Conservation (phyloP, 2,888 invertebrate genomes). For the Scaptomyza caliginosa region DNA sequence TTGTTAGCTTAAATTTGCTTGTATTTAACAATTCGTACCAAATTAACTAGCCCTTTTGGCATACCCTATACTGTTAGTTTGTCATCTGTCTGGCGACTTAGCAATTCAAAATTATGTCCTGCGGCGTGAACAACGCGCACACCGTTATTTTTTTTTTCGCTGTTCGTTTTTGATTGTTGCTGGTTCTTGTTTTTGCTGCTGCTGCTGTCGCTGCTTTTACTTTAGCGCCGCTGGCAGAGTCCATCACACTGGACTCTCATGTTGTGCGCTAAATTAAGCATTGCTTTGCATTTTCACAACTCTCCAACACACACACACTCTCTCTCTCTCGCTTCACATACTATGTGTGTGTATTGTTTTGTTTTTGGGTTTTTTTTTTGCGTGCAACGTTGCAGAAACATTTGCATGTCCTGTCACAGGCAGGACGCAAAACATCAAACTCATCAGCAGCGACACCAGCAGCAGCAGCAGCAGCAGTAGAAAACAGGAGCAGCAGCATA, state of each 20-base stretch:
- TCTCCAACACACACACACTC: too few relatives aligned
- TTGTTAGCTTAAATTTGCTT: too few relatives aligned
- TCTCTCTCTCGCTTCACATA: slow-evolving; percentile 28
- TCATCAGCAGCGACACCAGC: slow-evolving; percentile 71
- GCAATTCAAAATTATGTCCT: slow-evolving; percentile 74
- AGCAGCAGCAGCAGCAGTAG: slow-evolving; percentile 19
- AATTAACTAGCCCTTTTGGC: not conserved
- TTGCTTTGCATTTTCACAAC: slow-evolving; percentile 49
- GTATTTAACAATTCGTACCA: not conserved
- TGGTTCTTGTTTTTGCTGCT: slow-evolving; percentile 12
- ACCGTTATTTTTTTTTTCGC: not conserved
- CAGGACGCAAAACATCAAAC: slow-evolving; percentile 77
- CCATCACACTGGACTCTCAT: slow-evolving; percentile 56
- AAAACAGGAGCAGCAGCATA: not conserved
- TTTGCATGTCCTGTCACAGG: slow-evolving; percentile 78
- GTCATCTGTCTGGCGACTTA: slow-evolving; percentile 33
- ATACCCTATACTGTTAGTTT: slow-evolving; percentile 29
- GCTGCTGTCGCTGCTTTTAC: slow-evolving; percentile 13
- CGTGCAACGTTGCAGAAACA: slow-evolving; percentile 49
- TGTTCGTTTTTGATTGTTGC: slow-evolving; percentile 15
- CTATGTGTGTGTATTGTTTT: not conserved
- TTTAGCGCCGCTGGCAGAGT: slow-evolving; percentile 33
- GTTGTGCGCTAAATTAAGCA: slow-evolving; percentile 79
- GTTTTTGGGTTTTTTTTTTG: slow-evolving; percentile 11
- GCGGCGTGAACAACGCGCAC: slow-evolving; percentile 55